Conservation (phyloP, 2,797 vertebrate genomes). For the Otolemur crassicaudatus region DNA sequence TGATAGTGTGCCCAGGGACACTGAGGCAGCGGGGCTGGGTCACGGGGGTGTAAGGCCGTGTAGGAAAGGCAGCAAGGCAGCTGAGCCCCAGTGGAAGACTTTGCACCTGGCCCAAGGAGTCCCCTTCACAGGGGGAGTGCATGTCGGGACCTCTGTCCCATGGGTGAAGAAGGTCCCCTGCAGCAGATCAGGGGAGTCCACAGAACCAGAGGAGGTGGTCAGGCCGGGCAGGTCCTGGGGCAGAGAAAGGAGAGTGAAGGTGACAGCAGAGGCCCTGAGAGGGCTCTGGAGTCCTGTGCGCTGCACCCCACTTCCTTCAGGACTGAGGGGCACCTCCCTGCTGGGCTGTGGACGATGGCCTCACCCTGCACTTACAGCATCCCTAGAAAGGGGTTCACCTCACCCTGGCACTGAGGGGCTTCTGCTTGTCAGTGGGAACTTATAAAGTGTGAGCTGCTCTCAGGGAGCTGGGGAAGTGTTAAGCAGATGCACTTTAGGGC, state of each 20-base stretch:
- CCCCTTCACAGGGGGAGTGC: neutral
- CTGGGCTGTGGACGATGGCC: rapidly evolving
- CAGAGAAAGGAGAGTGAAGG: neutral
- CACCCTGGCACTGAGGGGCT: rapidly evolving
- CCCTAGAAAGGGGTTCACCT: no score
- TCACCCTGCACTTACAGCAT: neutral
- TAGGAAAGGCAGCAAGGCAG: no score
- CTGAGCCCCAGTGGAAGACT: neutral
- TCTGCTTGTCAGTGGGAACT: no score
- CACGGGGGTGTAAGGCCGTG: neutral
- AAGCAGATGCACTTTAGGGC: no score
- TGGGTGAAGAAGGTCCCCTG: neutral
- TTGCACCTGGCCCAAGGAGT: neutral
- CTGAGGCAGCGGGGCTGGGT: neutral
- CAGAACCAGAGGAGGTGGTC: neutral
- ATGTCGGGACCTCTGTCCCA: rapidly evolving
- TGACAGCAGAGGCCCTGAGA: neutral
- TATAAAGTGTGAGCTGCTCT: neutral
- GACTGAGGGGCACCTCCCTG: neutral
- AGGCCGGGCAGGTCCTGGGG: neutral
- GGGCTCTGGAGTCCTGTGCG: rapidly evolving
- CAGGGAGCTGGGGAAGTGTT: neutral
- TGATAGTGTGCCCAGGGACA: neutral
- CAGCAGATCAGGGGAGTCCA: neutral
- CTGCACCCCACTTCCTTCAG: neutral